These are phyloP conservation scores for Drosophila paulistorum DNA, from an alignment of 1,140 invertebrate genomes.

Conservation along the genomic window DNA sequence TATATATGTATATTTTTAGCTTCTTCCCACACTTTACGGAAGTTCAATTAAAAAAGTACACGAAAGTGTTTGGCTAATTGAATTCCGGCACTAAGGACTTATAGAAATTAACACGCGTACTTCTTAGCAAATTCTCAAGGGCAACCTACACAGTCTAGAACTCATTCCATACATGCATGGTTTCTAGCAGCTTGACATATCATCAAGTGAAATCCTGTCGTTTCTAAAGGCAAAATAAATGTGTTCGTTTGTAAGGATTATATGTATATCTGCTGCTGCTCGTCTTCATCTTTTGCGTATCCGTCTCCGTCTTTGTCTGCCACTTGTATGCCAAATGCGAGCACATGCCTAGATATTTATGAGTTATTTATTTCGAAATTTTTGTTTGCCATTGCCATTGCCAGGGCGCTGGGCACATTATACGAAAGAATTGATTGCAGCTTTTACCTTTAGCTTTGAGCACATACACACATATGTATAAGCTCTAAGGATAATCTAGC, in stretches of 20 bases:
- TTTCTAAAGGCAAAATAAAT: constrained; percentile 33
- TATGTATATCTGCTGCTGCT: constrained; percentile 3
- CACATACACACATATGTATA: not conserved
- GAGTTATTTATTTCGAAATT: constrained; percentile 54
- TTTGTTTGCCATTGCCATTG: constrained; percentile 31
- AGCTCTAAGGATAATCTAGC: constrained; percentile 34
- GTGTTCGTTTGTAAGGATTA: constrained; percentile 56
- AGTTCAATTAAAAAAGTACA: constrained; percentile 56
- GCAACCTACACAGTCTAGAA: constrained; percentile 4
- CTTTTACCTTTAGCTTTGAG: constrained; percentile 26
- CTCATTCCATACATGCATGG: not conserved
- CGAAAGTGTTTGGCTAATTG: constrained; percentile 42
- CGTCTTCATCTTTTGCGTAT: no score
- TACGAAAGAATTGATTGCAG: constrained; percentile 45
- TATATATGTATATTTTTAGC: constrained; percentile 27
- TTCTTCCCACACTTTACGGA: constrained; percentile 24
- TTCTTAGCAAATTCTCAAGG: constrained; percentile 11
- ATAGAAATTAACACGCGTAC: constrained; percentile 30
- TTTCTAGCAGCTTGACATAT: constrained; percentile 56
- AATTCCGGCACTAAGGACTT: constrained; percentile 17
- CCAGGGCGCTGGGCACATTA: constrained; percentile 30
- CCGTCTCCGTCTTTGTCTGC: not conserved
- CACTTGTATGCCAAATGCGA: constrained; percentile 16
- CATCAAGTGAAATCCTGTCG: constrained; percentile 61
- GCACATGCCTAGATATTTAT: constrained; percentile 56